Evolutionary conservation across 1,140 invertebrate genomes (phyloP), one percentile per base, ranked within the genome.

Genomic region (Yoshiicerus persimilis): DNA sequence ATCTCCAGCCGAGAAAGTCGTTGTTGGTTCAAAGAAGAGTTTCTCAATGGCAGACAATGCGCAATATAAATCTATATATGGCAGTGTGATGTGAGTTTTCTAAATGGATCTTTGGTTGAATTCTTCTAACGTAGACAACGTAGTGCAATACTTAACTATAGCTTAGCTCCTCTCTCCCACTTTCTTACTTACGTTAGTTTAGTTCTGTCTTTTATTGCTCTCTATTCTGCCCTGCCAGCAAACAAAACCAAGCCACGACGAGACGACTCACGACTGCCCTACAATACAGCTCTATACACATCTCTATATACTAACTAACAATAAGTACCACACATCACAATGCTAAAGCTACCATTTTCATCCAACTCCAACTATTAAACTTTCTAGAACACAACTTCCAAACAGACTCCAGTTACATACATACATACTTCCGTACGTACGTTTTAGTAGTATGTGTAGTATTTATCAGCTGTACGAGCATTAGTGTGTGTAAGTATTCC

Each of bases 11-110:
- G 75, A 80, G 75, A 80, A 80, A 80, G 75, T 80, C 75, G 75
- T 80, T 80, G 75, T 80, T 80, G 75, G 75, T 80, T 80, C 75
- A 80, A 80, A 80, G 75, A 80, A 80, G 75, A 80, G 75, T 80
- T 80, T 80, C 75, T 80, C 75, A 80, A 80, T 80, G 75, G 32
- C 32, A 38, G 30, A 80, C 75, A 80, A 80, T 80, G 75, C 34
- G 30, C 75, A 80, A 80, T 80, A 80, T 80, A 80, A 80, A 80
- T 80, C 75, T 80, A 80, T 80, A 80, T 38, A 80, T 38, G 34
- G 75, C 30, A 36, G 34, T 56, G 32, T 36, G 34, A 80, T 80
- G 75, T 25, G 75, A 80, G 75, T 80, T 80, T 80, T 80, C 75
- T 80, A 80, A 80, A 80, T 80, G 75, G 75, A 80, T 80, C 75